Evolutionary conservation across 2,888 invertebrate genomes (phyloP), one percentile per base, ranked within the genome.

Genomic region (Platycheirus rosarum): DNA sequence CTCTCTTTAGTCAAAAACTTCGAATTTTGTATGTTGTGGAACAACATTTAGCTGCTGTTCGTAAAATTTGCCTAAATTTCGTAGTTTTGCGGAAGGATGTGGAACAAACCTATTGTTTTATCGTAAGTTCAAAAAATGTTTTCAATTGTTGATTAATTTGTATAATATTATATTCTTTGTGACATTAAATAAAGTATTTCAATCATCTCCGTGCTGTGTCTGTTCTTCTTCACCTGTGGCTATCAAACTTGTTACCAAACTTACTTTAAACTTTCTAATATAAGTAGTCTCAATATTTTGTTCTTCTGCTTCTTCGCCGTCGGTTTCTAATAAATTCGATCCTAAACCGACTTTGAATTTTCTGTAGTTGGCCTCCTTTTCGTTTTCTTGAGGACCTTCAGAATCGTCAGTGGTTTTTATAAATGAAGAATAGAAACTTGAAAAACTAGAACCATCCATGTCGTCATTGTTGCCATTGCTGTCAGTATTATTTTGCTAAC

Each of bases 361-460:
- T 40, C 86, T 85, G 44, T 86, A 85, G 35, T 86, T 89, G 6
- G 85, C 77, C 1, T 88, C 87, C 71, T 89, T 90, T 0, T 90
- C 89, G 42, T 86, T 88, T 53, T 89, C 89, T n/a, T 87, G 88
- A 8, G 87, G 88, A 76, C 89, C 89, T 37, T 89, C 89, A 0
- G 90, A 90, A n/a, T 90, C 93, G 66, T 94, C 94, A 0, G 93
- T 89, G 2, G 89, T 94, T 89, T 93, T 94, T 62, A 94, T 92
- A 86, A 94, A 94, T 0, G 94, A 94, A 0, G 94, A 94, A 88
- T 94, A 94, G 85, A 94, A 94, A 0, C 94, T 94, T 0, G 94
- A 94, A 85, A 92, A 93, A 87, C 93, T 94, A 35, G 94, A 94
- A 32, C 91, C 92, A 86, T 93, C 93, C 89, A 90, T 90, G 85